Evolutionary conservation across 2,797 vertebrate genomes (phyloP).

Genomic region (Anas bahamensis): DNA sequence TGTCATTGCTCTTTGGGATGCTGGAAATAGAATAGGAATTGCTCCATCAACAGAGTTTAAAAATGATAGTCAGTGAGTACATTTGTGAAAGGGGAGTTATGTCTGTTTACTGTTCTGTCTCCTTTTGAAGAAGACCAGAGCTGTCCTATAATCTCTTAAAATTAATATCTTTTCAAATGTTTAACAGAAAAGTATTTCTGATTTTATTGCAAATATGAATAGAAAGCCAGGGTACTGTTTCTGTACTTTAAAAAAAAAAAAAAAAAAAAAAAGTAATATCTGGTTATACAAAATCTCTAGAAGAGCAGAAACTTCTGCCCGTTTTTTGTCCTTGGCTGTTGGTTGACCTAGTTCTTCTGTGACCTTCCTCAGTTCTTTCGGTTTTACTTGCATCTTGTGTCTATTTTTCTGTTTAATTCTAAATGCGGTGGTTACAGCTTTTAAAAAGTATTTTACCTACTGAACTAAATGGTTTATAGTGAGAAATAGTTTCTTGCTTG

Average conservation of each 20-base stretch:
- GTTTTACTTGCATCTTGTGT: not conserved
- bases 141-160: slow-evolving; percentile 28
- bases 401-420: not conserved
- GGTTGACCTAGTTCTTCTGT: not conserved
- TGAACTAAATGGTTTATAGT: not conserved
- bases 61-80: not conserved
- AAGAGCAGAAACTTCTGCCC: not conserved
- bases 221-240: not conserved
- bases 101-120: slow-evolving; percentile 63
- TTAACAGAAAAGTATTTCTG: slow-evolving; percentile 29
- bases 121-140: slow-evolving; percentile 54
- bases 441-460: not conserved
- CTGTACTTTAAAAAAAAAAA: slow-evolving; percentile 3
- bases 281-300: not conserved
- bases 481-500: not conserved
- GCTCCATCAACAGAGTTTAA: slow-evolving; percentile 27
- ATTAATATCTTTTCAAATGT: slow-evolving; percentile 9
- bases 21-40: slow-evolving; percentile 63
- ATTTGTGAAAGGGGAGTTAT: slow-evolving; percentile 46
- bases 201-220: slow-evolving; percentile 20
- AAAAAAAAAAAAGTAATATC: too few species aligned
- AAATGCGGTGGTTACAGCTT: not conserved
- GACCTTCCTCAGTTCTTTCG: not conserved
- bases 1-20: slow-evolving; percentile 50
- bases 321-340: not conserved